Evolutionary conservation across 2,113 vertebrate genomes (phyloP).

Genomic region (Neotoma lepida): DNA sequence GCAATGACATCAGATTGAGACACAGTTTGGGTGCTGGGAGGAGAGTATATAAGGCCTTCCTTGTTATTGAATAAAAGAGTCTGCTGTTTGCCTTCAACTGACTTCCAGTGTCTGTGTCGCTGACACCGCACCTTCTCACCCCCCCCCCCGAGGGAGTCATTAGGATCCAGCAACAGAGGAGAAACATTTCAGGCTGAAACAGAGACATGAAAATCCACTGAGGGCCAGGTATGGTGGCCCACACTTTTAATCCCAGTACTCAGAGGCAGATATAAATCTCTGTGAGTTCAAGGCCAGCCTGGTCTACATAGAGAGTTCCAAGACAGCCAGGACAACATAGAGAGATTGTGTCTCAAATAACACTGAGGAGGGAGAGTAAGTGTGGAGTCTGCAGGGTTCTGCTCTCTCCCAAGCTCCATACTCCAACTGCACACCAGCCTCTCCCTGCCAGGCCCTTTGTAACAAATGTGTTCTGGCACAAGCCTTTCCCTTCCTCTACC

Average conservation of each 20-base stretch:
- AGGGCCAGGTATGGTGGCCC: not conserved
- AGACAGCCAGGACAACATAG: not conserved
- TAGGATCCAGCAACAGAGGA: too few relatives aligned
- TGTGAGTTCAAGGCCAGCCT: not conserved
- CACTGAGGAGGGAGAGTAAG: not conserved
- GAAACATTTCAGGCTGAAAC: not conserved
- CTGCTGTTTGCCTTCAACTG: too few relatives aligned
- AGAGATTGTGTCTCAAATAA: not conserved
- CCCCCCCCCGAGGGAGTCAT: too few relatives aligned
- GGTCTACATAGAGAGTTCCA: not conserved
- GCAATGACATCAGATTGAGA: too few relatives aligned
- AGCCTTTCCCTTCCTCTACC: conserved; percentile 9
- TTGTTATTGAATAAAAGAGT: too few relatives aligned
- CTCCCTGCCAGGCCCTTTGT: not conserved
- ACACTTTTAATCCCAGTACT: not conserved
- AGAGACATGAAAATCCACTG: not conserved
- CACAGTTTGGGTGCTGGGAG: too few relatives aligned
- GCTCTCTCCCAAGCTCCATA: not conserved
- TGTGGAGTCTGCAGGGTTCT: not conserved
- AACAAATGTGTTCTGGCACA: not conserved
- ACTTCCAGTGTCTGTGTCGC: too few relatives aligned
- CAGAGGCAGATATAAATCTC: not conserved
- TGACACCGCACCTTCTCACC: too few relatives aligned
- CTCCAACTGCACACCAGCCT: not conserved
- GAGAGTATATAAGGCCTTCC: too few relatives aligned